Base-by-base conservation (phyloP, 2,113 vertebrate species). In the Trichechus manatus region DNA sequence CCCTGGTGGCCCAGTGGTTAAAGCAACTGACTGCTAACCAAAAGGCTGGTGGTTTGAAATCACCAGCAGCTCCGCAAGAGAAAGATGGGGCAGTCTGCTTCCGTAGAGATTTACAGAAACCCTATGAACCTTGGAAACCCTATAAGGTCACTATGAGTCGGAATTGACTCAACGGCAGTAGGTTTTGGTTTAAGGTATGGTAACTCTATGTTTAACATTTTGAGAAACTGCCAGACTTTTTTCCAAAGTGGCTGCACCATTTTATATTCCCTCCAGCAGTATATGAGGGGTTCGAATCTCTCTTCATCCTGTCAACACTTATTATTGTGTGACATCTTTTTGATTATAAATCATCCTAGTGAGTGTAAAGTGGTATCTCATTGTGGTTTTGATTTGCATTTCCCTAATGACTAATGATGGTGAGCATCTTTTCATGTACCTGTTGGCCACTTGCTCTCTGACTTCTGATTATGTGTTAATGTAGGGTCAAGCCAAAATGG, bases 361-460 rank as follows among this genome's bases (percentile, higher is more conserved):
- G 27, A 33, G 50, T 77, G 4, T 87, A 59, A 96, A 80, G 39
- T 83, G 68, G 31, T 44, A 39, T 66, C 39, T 94, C 59, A 17
- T 31, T 33, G 63, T 56, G 36, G 61, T 95, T 94, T 95, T 92
- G 63, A 92, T 94, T 87, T 96, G 53, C 15, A 64, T 90, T 90
- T 91, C n/a, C 19, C 22, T 92, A 39, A 70, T 66, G 53, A 79
- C 53, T 85, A 79, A 78, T 66, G 66, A 91, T 66, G 68, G 1
- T 78, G 64, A 84, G 31, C 33, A 82, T 79, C 61, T 95, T 81
- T 93, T 92, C 68, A 70, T 94, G 82, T 50, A 25, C 27, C 83
- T 92, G 88, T 22, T 89, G 70, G 56, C 47, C 63, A 83, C 66
- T 59, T 96, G 61, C 56, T 93, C 81, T 92, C 75, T 82, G 36